Base-by-base conservation (phyloP, 2,113 vertebrate genomes). In the Erythrocercus mccallii region DNA sequence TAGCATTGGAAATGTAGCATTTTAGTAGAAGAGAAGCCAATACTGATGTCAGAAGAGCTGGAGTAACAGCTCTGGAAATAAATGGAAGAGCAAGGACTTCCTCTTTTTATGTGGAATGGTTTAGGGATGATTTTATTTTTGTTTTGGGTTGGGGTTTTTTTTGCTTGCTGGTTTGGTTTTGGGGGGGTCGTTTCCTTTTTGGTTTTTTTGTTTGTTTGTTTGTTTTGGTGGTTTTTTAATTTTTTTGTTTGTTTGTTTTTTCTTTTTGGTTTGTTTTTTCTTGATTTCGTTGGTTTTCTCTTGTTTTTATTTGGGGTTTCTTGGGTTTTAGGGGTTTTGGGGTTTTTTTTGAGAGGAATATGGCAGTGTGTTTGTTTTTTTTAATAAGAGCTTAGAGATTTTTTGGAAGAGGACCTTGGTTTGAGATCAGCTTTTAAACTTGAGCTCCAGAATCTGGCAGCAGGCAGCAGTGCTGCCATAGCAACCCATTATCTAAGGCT, bases 371-470 rank as follows among this genome's bases (percentile, higher is more conserved):
- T 56, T 94, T 79, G 9, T 15, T 50, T 47, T 72, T 66, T 64
- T 28, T n/a, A 88, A 69, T 81, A 61, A 77, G 62, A 77, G 44
- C 61, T 92, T n/a, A 53, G 64, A 82, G 71, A 62, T 62, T 78
- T 95, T 86, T 88, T 80, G 80, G 86, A 90, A 79, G 44, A 94
- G 66, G 70, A 69, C 88, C 54, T 91, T 71, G 66, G 54, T 96
- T 93, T 51, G 81, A 91, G 83, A 91, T 83, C 69, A 88, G 85
- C 93, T 81, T 93, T 95, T 82, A 86, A 94, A 87, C 35, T 64
- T 42, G 54, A 92, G 77, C 81, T 87, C 94, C 78, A 91, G 73
- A 94, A 81, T 93, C 82, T 95, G 92, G 88, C 87, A 93, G 90
- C 65, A 85, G 84, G 90, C 73, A 68, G 90, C 47, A 60, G 45